Evolutionary conservation across 2,797 vertebrate species (phyloP), one percentile per base, ranked within the genome.

Genomic region (Garrulus glandarius): DNA sequence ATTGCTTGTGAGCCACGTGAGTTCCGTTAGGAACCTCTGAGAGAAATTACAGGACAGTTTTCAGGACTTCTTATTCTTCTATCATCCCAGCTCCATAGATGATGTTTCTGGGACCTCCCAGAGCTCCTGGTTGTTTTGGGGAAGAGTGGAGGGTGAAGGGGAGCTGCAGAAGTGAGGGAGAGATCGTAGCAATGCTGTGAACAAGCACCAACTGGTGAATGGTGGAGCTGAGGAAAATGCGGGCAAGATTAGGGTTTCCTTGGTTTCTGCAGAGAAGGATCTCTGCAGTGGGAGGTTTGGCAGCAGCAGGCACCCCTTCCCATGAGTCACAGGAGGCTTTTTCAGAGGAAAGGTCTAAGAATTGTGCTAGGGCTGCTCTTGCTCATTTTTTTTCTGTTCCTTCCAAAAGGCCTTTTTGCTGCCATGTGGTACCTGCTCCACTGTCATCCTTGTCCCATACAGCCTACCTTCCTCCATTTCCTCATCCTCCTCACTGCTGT

Each of bases 221-320:
- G 84, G 56, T 52, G 65, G 61, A 59, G 46, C 65, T 75, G 84
- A 57, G 87, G 72, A 84, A 43, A 81, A 32, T 0, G 1, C 93
- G 69, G 94, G 74, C 47, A 92, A 64, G 56, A 60, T 91, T 21
- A 76, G 75, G 47, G 75, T 89, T 91, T 92, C 56, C 79, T 92
- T 95, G 91, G 80, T 72, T 94, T 92, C 83, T 88, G 80, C 80
- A 84, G 84, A 75, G 82, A 52, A 81, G 75, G 84, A 88, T 84
- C 65, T 93, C 80, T 92, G 87, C 85, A 77, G 87, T 91, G 93
- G 92, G 91, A 96, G 81, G 61, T 81, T 95, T 96, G 94, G 89
- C 89, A 93, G 84, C 91, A 91, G 84, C 87, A 87, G 56, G 34
- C 67, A 61, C 89, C 95, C 83, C 94, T 92, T 90, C 41, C 2